Base-by-base conservation (phyloP, 64 coral and sea anemone genomes). In the Orbicella faveolata region DNA sequence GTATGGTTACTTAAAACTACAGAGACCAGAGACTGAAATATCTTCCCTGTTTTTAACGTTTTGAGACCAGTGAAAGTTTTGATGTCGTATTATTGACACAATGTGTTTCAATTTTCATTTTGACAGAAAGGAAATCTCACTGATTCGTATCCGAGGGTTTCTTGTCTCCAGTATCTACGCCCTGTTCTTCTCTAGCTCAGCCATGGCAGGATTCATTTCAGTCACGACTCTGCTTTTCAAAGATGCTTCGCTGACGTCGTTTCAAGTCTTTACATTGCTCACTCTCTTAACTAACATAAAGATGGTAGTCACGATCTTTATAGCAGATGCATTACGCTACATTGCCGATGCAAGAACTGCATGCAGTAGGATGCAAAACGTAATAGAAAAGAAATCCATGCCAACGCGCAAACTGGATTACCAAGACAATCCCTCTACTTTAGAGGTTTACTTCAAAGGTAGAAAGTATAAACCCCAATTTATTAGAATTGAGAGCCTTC, bases 241-340 rank as follows among this genome's bases (percentile, higher is more conserved):
- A 79, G 6, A 75, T 95, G 23, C 25, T 95, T 36, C 70, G 12
- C 66, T 95, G 34, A 88, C 75, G 15, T 81, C 93, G 36, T 87
- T 88, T 21, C 64, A 77, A 34, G 86, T 91, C 3, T 95, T 95
- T 64, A 91, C 93, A 39, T 68, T 95, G 37, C 20, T 95, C 26
- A 67, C 61, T n/a, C 9, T 61, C 18, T 34, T 83, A 13, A 34
- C 34, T 39, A 83, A 83, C 37, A 64, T 67, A 5, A 83, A 68
- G 41, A 64, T 44, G 59, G 19, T 83, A 1, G 55, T 65, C 9
- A 83, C 80, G 1, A 23, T 68, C 2, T 83, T 67, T 34, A 19
- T 83, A 34, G 80, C 35, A n/a, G 61, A 83, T 23, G 3, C 34
- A 17, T 2, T 83, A 21, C 34, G 59, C 20, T 66, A 20, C 7